Evolutionary conservation across 2,113 vertebrate species (phyloP).

Genomic region (Mellivora capensis): DNA sequence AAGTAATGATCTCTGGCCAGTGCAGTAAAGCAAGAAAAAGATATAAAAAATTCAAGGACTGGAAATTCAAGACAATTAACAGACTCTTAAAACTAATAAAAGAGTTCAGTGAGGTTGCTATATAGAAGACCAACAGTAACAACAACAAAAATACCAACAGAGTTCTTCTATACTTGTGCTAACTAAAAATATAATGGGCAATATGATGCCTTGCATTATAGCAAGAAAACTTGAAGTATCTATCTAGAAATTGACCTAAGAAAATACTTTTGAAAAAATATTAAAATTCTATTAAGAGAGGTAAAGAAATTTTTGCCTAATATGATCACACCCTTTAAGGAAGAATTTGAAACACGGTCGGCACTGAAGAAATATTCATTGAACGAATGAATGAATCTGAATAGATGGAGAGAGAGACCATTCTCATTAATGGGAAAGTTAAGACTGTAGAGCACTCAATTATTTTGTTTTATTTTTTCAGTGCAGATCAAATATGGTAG

Average conservation of each 20-base stretch:
- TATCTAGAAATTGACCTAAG: not conserved
- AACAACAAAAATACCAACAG: not conserved
- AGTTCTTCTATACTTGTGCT: not conserved
- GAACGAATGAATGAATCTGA: not conserved
- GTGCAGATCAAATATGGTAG: not conserved
- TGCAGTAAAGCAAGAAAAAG: not conserved
- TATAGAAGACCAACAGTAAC: not conserved
- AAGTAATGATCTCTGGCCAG: not conserved
- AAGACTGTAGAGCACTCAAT: not conserved
- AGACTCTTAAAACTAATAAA: conserved; percentile 18
- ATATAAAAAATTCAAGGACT: not conserved
- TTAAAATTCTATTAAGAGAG: not conserved
- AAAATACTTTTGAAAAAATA: conserved; percentile 6
- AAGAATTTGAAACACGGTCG: not conserved
- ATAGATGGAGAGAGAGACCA: not conserved
- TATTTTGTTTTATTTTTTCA: not conserved
- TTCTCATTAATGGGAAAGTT: not conserved
- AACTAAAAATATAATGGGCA: not conserved
- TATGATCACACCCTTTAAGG: not conserved
- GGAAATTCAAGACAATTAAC: not conserved
- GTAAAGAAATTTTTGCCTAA: not conserved
- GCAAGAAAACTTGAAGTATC: not conserved
- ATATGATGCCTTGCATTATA: not conserved
- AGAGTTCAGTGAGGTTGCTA: not conserved
- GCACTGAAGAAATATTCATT: not conserved